A percentile compares a stretch with the other conserved stretches of the same genome.
Conservation (phyloP, 2,113 vertebrate genomes). For the Pluvianellus socialis region DNA sequence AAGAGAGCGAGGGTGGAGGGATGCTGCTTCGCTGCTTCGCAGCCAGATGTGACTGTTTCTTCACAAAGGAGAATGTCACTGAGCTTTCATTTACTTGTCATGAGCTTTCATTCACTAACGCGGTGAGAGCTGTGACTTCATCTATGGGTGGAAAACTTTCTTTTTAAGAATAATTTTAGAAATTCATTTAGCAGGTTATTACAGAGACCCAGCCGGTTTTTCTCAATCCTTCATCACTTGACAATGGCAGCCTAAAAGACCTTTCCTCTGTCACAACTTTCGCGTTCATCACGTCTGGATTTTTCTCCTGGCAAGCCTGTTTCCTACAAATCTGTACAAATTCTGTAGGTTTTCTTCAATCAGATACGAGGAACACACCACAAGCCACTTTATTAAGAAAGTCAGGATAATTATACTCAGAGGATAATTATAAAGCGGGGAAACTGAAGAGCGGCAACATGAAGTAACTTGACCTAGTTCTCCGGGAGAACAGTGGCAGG, state of each 20-base stretch:
- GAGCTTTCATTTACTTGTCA: neutral
- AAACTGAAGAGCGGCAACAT: neutral
- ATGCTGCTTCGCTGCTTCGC: neutral
- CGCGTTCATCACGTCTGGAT: neutral
- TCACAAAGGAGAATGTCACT: neutral
- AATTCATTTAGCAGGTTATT: neutral
- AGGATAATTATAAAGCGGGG: conserved; percentile 13
- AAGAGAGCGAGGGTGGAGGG: neutral
- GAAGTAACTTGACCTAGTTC: conserved; percentile 26
- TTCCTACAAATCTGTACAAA: neutral
- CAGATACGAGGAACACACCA: neutral
- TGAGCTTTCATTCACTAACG: neutral
- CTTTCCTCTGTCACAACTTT: neutral
- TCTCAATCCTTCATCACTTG: neutral
- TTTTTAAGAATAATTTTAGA: neutral
- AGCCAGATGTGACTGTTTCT: neutral
- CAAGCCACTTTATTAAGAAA: neutral
- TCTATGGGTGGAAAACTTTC: too few relatives aligned
- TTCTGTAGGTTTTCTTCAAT: neutral
- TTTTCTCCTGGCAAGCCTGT: neutral
- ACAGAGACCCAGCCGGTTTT: neutral
- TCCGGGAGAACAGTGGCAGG: neutral
- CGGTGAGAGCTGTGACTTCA: neutral
- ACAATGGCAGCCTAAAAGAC: neutral
- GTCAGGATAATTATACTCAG: neutral